A percentile compares a stretch with the other conserved stretches of the same genome.
These are phyloP conservation scores for Hypena proboscidalis DNA, from an alignment of 2,888 invertebrate genomes.

Conservation along the genomic window DNA sequence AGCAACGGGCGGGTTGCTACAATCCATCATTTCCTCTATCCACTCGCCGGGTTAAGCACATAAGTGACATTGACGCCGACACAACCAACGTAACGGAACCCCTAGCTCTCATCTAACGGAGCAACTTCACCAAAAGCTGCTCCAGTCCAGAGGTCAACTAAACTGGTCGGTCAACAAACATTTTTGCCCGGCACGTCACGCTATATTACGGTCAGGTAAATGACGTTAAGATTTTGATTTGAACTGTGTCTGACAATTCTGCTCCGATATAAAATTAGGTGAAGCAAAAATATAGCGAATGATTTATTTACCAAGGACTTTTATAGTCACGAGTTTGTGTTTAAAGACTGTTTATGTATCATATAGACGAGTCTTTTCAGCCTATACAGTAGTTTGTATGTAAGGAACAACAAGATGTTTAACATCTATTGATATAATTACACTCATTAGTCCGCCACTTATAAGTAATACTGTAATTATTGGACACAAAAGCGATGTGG, in stretches of 20 bases:
- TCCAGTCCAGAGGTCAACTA: conserved; percentile 49
- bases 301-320: not conserved
- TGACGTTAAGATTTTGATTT: conserved; percentile 74
- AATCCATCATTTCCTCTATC: conserved; percentile 84
- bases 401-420: conserved; percentile 26
- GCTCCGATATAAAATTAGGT: conserved; percentile 41
- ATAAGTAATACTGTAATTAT: conserved; percentile 17
- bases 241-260: conserved; percentile 66
- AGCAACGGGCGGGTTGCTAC: conserved; percentile 72
- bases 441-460: conserved; percentile 19
- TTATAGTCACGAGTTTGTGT: not conserved
- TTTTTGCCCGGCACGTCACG: conserved; percentile 67
- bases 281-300: conserved; percentile 21
- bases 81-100: conserved; percentile 62
- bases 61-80: conserved; percentile 84
- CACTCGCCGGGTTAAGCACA: conserved; percentile 84
- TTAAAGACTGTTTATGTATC: not conserved
- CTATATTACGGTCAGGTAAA: conserved; percentile 73
- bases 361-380: not conserved
- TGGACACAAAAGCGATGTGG: conserved; percentile 20
- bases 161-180: conserved; percentile 61
- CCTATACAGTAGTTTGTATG: not conserved
- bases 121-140: conserved; percentile 37
- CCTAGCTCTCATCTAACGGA: conserved; percentile 42
- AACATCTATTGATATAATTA: conserved; percentile 30